A percentile compares a stretch with the other conserved stretches of the same genome.
phyloP scores from a whole-genome alignment of 2,888 invertebrate species.

The Drosophila nigricruria region DNA sequence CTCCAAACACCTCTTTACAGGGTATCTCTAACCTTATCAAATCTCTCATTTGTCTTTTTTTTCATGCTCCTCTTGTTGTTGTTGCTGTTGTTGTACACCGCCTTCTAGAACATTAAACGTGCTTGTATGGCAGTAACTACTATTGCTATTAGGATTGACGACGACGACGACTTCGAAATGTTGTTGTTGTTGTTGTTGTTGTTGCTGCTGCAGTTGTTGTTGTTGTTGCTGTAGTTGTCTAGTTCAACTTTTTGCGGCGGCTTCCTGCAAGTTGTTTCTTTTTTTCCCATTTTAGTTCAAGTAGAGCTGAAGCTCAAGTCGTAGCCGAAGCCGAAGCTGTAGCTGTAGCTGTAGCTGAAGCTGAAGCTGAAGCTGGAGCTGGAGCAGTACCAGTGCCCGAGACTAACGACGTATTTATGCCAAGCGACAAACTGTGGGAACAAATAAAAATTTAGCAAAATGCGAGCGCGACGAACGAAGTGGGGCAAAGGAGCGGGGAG shows the following conservation, averaged over 20 bases:
- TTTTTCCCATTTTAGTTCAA: constrained; percentile 24
- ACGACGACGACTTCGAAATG: constrained; percentile 32
- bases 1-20: neutral
- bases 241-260: constrained; percentile 66
- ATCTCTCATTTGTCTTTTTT: constrained; percentile 13
- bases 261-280: constrained; percentile 69
- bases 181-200: constrained; percentile 23
- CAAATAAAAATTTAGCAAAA: constrained; percentile 77
- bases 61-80: constrained; percentile 5
- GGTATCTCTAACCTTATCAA: constrained; percentile 3
- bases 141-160: constrained; percentile 64
- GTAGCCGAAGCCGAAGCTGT: constrained; percentile 24
- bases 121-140: constrained; percentile 77
- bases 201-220: constrained; percentile 16
- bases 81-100: constrained; percentile 50
- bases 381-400: constrained; percentile 33
- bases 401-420: constrained; percentile 79
- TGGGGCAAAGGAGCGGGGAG: neutral
- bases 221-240: constrained; percentile 47
- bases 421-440: constrained; percentile 80
- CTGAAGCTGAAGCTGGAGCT: constrained; percentile 29
- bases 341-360: constrained; percentile 36
- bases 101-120: constrained; percentile 76
- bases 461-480: constrained; percentile 50
- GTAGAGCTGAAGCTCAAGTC: constrained; percentile 44